Conservation (phyloP, 2,888 invertebrate species). For the Oligia latruncula region DNA sequence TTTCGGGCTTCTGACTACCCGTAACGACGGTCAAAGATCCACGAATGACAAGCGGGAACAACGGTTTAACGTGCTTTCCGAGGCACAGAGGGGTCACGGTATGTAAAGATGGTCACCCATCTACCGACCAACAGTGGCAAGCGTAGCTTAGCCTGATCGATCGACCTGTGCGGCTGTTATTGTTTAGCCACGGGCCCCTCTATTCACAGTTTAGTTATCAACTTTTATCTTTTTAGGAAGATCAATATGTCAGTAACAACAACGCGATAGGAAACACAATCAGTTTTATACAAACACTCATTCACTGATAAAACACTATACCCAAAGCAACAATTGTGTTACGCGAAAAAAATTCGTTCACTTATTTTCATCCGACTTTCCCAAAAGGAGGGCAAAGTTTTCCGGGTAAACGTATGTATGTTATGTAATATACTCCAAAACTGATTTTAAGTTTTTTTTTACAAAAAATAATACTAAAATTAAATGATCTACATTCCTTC, state of each 20-base stretch:
- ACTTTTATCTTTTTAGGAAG: conserved; percentile 25
- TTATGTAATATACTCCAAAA: neutral
- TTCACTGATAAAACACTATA: conserved; percentile 13
- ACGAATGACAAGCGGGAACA: no score
- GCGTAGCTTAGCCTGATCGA: no score
- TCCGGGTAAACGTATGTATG: neutral
- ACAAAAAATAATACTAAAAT: neutral
- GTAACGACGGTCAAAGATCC: no score
- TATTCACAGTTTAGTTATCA: neutral
- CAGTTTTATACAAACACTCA: conserved; percentile 7
- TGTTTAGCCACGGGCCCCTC: no score
- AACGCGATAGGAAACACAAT: conserved; percentile 11
- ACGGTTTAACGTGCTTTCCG: no score
- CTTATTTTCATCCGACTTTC: neutral
- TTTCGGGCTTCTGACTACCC: no score
- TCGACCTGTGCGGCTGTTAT: no score
- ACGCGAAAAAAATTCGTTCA: neutral
- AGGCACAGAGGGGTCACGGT: no score
- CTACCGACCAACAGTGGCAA: no score
- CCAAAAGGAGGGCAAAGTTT: neutral
- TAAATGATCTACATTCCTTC: neutral
- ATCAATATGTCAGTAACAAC: conserved; percentile 25
- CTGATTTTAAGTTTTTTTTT: neutral
- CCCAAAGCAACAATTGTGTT: neutral
- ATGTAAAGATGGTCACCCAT: no score